phyloP scores from a whole-genome alignment of 2,888 invertebrate genomes.

The Holacanthella duospinosa region DNA sequence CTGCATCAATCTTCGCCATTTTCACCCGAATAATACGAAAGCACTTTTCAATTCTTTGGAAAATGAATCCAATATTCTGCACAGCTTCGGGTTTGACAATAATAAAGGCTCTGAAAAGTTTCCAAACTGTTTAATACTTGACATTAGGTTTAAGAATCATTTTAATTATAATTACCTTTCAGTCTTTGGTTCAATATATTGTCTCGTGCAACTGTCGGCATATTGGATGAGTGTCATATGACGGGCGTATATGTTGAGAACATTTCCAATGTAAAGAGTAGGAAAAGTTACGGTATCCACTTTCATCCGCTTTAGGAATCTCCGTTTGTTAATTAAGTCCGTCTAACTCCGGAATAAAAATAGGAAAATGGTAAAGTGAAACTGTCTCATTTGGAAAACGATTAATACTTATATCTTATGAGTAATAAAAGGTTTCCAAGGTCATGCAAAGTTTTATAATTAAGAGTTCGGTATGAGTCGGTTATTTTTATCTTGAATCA shows the following conservation, averaged over 20 bases:
- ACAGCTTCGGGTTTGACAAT: constrained; percentile 65
- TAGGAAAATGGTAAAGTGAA: background rate
- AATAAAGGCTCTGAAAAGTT: constrained; percentile 54
- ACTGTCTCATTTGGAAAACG: no score
- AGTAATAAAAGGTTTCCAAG: background rate
- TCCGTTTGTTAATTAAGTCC: constrained; percentile 42
- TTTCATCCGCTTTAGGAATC: constrained; percentile 42
- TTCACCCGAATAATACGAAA: constrained; percentile 57
- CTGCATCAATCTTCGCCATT: constrained; percentile 56
- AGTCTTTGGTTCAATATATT: constrained; percentile 39
- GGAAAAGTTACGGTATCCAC: constrained; percentile 40
- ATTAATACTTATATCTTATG: no score
- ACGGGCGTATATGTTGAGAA: constrained; percentile 43
- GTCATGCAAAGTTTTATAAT: background rate
- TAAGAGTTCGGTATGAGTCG: no score
- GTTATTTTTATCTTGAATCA: no score
- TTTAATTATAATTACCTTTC: constrained; percentile 39
- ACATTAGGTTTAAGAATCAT: background rate
- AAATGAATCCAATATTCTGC: constrained; percentile 59
- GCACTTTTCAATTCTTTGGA: constrained; percentile 52
- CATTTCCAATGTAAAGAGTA: constrained; percentile 43
- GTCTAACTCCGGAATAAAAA: constrained; percentile 39
- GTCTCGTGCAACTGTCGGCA: constrained; percentile 43
- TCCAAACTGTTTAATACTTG: background rate
- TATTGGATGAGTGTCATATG: constrained; percentile 43